Evolutionary conservation across 2,797 vertebrate genomes (phyloP), one percentile per base, ranked within the genome.

Genomic region (Meriones psammophilus): DNA sequence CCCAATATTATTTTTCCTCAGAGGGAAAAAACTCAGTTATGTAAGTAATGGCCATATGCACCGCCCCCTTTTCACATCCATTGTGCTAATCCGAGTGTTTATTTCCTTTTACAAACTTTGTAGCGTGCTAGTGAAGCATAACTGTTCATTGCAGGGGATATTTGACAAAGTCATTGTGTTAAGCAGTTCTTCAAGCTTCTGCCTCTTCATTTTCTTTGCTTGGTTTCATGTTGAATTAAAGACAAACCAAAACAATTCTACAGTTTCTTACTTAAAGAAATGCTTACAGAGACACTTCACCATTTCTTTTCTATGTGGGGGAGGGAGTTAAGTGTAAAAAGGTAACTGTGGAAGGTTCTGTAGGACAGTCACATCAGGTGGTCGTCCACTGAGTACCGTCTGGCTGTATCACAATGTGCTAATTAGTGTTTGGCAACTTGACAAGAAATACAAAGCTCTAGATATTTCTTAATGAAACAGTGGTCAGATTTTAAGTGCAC

Each of bases 221-320:
- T 95, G 81, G 54, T 92, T 80, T 96, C 77, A 87, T 93, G 97
- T 96, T 91, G 94, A 95, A 97, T 96, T 94, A 91, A 95, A 96
- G 91, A 69, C 30, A 96, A 96, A 94, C 60, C 60, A 90, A 81
- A 88, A 22, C 50, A 73, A 91, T 90, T 73, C 8, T 30, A 50
- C 10, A 46, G 10, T 92, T 95, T 92, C 86, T 92, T 64, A 94
- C 58, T 68, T 94, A 94, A 91, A 95, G 84, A 71, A 22, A 9
- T 85, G 42, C 28, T 91, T 94, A 18, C 26, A 89, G 86, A 90
- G 89, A 0, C 4, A 81, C 87, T 92, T 93, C 33, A 60, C 89
- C 68, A 85, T 92, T 95, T 58, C 18, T 93, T 91, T 78, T 60
- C 74, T 39, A 20, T n/a, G 18, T 66, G 91, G 12, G 22, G 33